Evolutionary conservation across 2,888 invertebrate species (phyloP).

Genomic region (Acanthosepion pharaonis): DNA sequence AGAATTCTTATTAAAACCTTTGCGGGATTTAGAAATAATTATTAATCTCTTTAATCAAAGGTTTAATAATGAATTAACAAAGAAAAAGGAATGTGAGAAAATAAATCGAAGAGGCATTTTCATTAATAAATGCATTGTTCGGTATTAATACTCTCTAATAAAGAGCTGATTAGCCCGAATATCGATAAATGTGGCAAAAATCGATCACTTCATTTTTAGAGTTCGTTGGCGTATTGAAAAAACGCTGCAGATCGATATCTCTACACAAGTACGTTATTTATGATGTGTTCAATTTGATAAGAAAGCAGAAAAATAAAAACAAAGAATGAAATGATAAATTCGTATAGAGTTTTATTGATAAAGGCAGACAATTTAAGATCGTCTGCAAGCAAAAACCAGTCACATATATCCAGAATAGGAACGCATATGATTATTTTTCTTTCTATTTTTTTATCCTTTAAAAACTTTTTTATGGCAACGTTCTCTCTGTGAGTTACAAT

Average conservation of each 20-base stretch:
- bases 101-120: too few species aligned
- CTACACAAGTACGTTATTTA: neutral
- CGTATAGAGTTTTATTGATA: neutral
- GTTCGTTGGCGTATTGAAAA: neutral
- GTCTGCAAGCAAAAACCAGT: neutral
- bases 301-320: neutral
- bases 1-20: too few species aligned
- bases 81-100: too few species aligned
- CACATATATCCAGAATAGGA: neutral
- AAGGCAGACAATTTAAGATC: neutral
- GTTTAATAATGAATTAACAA: too few species aligned
- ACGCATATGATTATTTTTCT: neutral
- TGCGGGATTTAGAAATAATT: too few species aligned
- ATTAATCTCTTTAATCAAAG: too few species aligned
- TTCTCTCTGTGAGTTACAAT: neutral
- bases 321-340: neutral
- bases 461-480: neutral
- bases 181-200: neutral
- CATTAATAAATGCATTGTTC: neutral
- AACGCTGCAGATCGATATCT: neutral
- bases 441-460: neutral
- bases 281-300: neutral
- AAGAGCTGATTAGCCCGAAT: neutral
- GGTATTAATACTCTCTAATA: neutral
- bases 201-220: neutral